Percentiles rank a stretch among this genome's conserved stretches.
Evolutionary conservation across 2,797 vertebrate genomes (phyloP).

Genomic region (Sebastes variabilis): DNA sequence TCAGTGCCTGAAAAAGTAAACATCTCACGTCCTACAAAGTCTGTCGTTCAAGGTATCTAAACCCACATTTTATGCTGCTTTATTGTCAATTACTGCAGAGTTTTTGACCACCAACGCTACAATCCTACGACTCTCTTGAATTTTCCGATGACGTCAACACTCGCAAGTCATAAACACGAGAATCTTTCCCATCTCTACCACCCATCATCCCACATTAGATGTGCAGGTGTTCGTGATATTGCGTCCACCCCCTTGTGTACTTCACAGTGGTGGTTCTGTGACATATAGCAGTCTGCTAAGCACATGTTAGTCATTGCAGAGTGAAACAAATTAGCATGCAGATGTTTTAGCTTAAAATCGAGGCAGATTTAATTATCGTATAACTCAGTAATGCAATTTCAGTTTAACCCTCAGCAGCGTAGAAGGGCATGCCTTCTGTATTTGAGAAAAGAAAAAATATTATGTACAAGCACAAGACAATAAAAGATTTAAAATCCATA

Average conservation of each 20-base stretch:
- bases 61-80: not conserved
- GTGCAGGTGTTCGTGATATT: constrained; percentile 14
- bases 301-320: constrained; percentile 38
- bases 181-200: not conserved
- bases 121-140: not conserved
- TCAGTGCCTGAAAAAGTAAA: not conserved
- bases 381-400: constrained; percentile 26
- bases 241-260: not conserved
- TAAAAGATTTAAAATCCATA: not conserved
- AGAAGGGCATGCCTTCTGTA: not conserved
- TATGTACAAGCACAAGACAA: not conserved
- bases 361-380: constrained; percentile 28
- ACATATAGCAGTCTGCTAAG: not conserved
- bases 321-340: constrained; percentile 33
- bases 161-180: not conserved
- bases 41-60: not conserved
- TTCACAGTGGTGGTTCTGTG: not conserved
- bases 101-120: not conserved
- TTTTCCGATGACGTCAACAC: not conserved
- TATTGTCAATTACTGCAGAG: not conserved
- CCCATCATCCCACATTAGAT: not conserved
- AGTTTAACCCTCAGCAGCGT: not conserved
- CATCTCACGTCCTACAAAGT: not conserved
- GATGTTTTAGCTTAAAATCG: constrained; percentile 35
- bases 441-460: not conserved